Conservation (phyloP, 2,113 vertebrate species). For the Seriola quinqueradiata region DNA sequence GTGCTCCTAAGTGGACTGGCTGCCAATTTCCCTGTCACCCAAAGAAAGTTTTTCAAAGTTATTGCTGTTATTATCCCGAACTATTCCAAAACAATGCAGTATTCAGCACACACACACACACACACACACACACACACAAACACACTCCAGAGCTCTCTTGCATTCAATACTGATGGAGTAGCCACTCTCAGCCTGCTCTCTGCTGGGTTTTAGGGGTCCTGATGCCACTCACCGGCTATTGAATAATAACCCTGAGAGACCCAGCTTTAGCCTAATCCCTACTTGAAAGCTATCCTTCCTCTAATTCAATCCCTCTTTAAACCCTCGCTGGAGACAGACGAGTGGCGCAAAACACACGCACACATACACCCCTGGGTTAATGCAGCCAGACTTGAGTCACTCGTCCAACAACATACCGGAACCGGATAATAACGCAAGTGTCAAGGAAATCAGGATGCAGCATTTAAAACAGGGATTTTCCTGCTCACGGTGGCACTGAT, state of each 20-base stretch:
- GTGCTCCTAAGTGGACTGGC: not conserved
- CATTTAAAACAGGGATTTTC: slow-evolving; percentile 33
- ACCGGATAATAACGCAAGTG: slow-evolving; percentile 16
- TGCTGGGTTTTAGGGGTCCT: slow-evolving; percentile 12
- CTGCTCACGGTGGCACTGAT: not conserved
- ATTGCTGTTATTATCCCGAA: slow-evolving; percentile 12
- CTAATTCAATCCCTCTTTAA: slow-evolving; percentile 71
- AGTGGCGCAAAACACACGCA: slow-evolving; percentile 30
- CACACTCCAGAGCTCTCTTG: not conserved
- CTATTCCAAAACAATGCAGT: slow-evolving; percentile 10
- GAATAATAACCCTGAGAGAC: slow-evolving; percentile 69
- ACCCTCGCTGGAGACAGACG: slow-evolving; percentile 56
- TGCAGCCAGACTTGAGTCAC: slow-evolving; percentile 30
- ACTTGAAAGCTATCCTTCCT: slow-evolving; percentile 72
- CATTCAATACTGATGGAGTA: slow-evolving; percentile 39
- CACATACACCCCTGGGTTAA: slow-evolving; percentile 59
- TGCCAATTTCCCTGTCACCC: not conserved
- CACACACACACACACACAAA: not conserved
- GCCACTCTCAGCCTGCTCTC: slow-evolving; percentile 31
- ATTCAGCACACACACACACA: slow-evolving; percentile 4
- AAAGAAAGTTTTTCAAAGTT: slow-evolving; percentile 28
- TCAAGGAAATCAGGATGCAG: slow-evolving; percentile 27
- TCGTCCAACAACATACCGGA: slow-evolving; percentile 24
- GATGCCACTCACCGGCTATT: slow-evolving; percentile 65
- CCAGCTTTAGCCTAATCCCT: slow-evolving; percentile 72